Percentiles rank a stretch among this genome's conserved stretches.
Evolutionary conservation across 2,888 invertebrate genomes (phyloP).

Genomic region (Dolomedes plantarius): DNA sequence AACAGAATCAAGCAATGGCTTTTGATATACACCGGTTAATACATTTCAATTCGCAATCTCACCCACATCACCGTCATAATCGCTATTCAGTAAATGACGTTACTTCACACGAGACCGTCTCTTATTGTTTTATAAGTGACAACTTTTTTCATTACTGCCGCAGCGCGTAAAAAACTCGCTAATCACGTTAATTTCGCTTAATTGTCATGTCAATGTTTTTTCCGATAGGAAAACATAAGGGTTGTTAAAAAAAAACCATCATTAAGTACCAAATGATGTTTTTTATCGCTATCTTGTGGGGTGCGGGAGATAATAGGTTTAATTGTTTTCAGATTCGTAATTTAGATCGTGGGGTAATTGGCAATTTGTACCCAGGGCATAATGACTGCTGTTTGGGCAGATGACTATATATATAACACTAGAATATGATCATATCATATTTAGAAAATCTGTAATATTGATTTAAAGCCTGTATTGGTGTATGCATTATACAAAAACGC

Average conservation of each 20-base stretch:
- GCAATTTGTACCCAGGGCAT: conserved; percentile 30
- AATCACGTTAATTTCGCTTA: conserved; percentile 2
- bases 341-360: conserved; percentile 49
- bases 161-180: neutral
- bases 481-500: no score
- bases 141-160: neutral
- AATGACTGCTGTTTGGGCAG: neutral
- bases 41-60: neutral
- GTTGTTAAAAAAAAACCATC: neutral
- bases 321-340: conserved; percentile 67
- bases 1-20: neutral
- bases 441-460: no score
- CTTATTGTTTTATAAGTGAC: neutral
- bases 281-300: conserved; percentile 35
- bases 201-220: neutral
- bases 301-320: conserved; percentile 66
- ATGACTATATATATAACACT: no score
- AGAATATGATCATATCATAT: no score
- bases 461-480: no score
- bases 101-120: neutral
- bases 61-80: neutral
- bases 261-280: neutral
- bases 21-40: neutral
- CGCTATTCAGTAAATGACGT: neutral
- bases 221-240: neutral